These are phyloP conservation scores for Aramus guarauna DNA, from an alignment of 2,113 vertebrate genomes.

Conservation along the genomic window DNA sequence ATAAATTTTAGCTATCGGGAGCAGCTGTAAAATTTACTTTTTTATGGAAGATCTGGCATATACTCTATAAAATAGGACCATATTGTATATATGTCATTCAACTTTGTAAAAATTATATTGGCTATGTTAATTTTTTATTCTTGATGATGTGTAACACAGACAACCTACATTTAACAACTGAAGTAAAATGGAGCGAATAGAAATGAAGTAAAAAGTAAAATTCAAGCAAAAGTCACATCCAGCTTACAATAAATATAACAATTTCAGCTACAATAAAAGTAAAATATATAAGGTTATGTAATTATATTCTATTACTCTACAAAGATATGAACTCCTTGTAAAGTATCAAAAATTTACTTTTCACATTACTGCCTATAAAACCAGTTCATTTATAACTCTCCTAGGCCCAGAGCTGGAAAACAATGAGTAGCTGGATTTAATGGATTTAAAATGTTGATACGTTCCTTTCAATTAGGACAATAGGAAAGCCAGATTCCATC, in stretches of 20 bases:
- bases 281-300: not conserved
- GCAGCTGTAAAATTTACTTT: constrained; percentile 23
- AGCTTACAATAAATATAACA: not conserved
- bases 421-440: not conserved
- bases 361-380: not conserved
- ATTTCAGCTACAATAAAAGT: not conserved
- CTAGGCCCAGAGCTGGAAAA: not conserved
- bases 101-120: constrained; percentile 5
- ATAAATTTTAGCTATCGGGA: constrained; percentile 11
- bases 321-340: not conserved
- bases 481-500: not conserved
- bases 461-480: not conserved
- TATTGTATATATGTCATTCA: not conserved
- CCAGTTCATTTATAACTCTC: not conserved
- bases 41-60: not conserved
- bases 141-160: not conserved
- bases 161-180: not conserved
- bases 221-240: not conserved
- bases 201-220: not conserved
- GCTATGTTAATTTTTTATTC: constrained; percentile 20
- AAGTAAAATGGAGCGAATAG: not conserved
- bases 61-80: not conserved
- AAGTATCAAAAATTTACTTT: constrained; percentile 16
- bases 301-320: not conserved
- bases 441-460: not conserved